Base-by-base conservation (phyloP, 2,888 invertebrate genomes). In the Eupithecia vulgata region DNA sequence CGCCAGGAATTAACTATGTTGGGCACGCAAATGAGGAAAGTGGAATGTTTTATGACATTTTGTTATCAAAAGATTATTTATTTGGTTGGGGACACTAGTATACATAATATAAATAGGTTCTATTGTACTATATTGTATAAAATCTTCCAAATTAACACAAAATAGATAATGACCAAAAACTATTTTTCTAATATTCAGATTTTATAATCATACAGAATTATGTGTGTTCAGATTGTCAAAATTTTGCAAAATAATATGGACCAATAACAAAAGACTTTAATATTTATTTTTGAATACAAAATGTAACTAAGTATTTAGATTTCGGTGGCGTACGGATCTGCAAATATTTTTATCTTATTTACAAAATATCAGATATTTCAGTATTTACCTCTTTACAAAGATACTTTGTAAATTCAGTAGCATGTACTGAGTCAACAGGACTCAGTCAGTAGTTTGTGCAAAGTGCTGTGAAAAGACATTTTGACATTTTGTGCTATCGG, bases 351-450 rank as follows among this genome's bases (percentile, higher is more conserved):
- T 66, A 71, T 71, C 71, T 34, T 61, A 73, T 76, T 78, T 77
- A 80, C 67, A 40, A 70, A 65, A 72, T 42, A 62, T 67, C 59
- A 64, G 68, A 61, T 21, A 57, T 57, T 25, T 57, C 25, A 62
- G 35, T 67, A 74, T 70, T 73, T 74, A 81, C 88, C 76, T 71
- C 87, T 34, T 67, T 72, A 82, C 88, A 89, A 90, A 80, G 88
- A 87, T 84, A 85, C 71, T 68, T 81, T 83, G 15, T 59, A 68
- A 70, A 79, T 72, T 71, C 71, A 79, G 76, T 78, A 79, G 83
- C 80, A 82, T 83, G 81, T 82, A 80, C 84, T 85, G 84, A 84
- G 83, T 82, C 82, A 82, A 74, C 75, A 76, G 72, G 4, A 37
- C 10, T 35, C 35, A 5, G 71, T 30, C 81, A 80, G 78, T 80